Evolutionary conservation across 2,113 vertebrate species (phyloP), one percentile per base, ranked within the genome.

Genomic region (Hylia prasina): DNA sequence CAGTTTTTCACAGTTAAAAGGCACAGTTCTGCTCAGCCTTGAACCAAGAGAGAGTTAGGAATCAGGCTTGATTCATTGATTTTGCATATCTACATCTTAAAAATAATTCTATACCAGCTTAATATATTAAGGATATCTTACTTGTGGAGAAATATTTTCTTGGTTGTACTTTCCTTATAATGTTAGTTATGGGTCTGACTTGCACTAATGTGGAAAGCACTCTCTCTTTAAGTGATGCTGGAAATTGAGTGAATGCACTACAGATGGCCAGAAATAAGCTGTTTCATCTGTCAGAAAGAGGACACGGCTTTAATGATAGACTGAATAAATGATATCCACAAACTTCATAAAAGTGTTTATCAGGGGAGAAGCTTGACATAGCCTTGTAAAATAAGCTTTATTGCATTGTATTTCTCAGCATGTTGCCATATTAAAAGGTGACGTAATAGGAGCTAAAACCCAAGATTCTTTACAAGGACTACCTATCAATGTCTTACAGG

Each of bases 321-420:
- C 92, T 84, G 50, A 87, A 82, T 58, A 92, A 96, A 90, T 66
- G 3, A 48, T 82, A 77, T 7, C 47, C 57, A 81, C n/a, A 90
- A 82, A 78, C 22, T 65, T 92, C 89, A 95, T 91, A 51, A 3
- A 86, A 88, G 28, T 80, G 44, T 93, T 88, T 69, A 57, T 69
- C 72, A 81, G 30, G 53, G 25, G 7, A 7, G 1, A 84, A 30
- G 64, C 65, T 71, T 54, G 37, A 66, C 44, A 92, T 48, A 85
- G 70, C 45, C 63, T 95, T 88, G 94, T 71, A 94, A 94, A 37
- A 60, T 63, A 87, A 53, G 23, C 19, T 87, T 92, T 94, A 95
- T 83, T 95, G 33, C 37, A 75, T 93, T 37, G 30, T 77, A 73
- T 93, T 95, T 89, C 82, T 89, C 50, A 61, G n/a, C 86, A 48